Base-by-base conservation (phyloP, 2,888 invertebrate species). In the Stenchaetothrips biformis region DNA sequence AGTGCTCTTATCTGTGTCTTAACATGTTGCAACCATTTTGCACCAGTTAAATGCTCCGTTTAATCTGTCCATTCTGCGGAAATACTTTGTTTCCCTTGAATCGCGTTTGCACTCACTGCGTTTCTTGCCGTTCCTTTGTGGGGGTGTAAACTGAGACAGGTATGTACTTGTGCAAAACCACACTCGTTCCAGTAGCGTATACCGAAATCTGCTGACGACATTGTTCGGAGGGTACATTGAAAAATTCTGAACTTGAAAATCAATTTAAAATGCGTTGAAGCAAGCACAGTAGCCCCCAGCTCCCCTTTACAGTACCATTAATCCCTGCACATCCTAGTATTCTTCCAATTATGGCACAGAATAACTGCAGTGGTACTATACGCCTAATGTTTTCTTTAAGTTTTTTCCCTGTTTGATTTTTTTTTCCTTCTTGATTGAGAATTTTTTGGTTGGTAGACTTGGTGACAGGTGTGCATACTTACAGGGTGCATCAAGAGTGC, bases 321-420 rank as follows among this genome's bases (percentile, higher is more conserved):
- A 37, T 74, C 21, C 25, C 67, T 37, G 67, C 67, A 74, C 67
- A 8, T 74, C 67, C 67, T 74, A 11, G 11, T 74, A 25, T 74
- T 74, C 25, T 9, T 25, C 67, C 67, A 74, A 74, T 25, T 37
- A 37, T 74, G 67, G 67, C 67, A 74, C 67, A 74, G 25, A 74
- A 25, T 74, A 74, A 74, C 25, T 25, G 67, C 67, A 74, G 67
- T 74, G 67, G 67, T 74, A 59, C 59, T 18, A 18, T 79, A 37
- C 79, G 48, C 79, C 67, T 67, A 67, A 67, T 79, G 53, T 62
- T 79, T 79, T 79, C 48, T 47, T 18, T 79, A 62, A 79, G 67
- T 79, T 79, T 79, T n/a, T 13, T 59, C 25, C 59, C 59, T 7
- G 7, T 59, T 47, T 25, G 25, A 25, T 74, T 74, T 25, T 25